These are phyloP conservation scores for Zoanthus sociatus DNA, from an alignment of 92 coral and sea anemone genomes.

Conservation along the genomic window DNA sequence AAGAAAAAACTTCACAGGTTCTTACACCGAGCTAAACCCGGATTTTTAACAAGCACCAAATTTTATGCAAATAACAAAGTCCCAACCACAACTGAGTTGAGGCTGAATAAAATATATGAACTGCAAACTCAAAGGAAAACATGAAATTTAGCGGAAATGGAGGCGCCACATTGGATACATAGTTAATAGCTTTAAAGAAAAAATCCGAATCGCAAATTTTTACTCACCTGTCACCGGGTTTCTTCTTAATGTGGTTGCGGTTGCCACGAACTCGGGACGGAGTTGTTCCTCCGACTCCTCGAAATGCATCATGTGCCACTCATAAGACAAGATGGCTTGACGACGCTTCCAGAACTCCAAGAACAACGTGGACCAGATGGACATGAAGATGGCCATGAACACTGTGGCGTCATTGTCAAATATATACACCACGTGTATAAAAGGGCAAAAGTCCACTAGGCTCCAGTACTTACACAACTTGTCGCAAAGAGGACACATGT, in stretches of 20 bases:
- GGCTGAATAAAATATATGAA: too few relatives aligned
- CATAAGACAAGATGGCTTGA: constrained; percentile 90
- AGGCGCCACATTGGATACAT: too few relatives aligned
- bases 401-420: constrained; percentile 93
- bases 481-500: constrained; percentile 49
- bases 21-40: too few relatives aligned
- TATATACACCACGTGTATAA: constrained; percentile 79
- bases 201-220: too few relatives aligned
- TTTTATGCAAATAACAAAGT: too few relatives aligned
- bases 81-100: too few relatives aligned
- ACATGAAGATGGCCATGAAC: constrained; percentile 91
- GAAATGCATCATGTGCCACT: constrained; percentile 96
- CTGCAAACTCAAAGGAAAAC: too few relatives aligned
- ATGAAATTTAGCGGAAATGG: too few relatives aligned
- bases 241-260: constrained; percentile 77
- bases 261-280: constrained; percentile 92
- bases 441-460: constrained; percentile 76
- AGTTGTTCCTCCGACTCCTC: constrained; percentile 94
- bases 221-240: constrained; percentile 73
- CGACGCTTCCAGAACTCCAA: constrained; percentile 98
- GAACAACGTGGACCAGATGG: constrained; percentile 97
- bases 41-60: too few relatives aligned
- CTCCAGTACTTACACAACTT: constrained; percentile 74
- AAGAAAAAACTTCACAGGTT: too few relatives aligned
- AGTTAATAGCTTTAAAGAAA: too few relatives aligned